These are phyloP conservation scores for human DNA, from an alignment of 2,113 vertebrate species.

Conservation along the genomic window GRCh38 chr18:2840501-2841000, in stretches of 20 bases:
- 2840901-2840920: slow-evolving; percentile 61
- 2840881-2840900: slow-evolving; percentile 51
- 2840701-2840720: not conserved
- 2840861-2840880: slow-evolving; percentile 73
- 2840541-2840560: slow-evolving; percentile 22
- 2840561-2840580: slow-evolving; percentile 2
- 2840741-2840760: slow-evolving; percentile 67
- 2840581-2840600: slow-evolving; percentile 18
- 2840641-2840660: not conserved
- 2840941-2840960: not conserved
- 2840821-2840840: slow-evolving; percentile 63
- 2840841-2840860: slow-evolving; percentile 3
- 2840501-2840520: not conserved
- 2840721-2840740: slow-evolving; percentile 61
- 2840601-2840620: slow-evolving; percentile 13
- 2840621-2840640: slow-evolving; percentile 23
- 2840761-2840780: slow-evolving; percentile 35
- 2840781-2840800: not conserved
- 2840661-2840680: not conserved
- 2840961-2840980: slow-evolving; percentile 38
- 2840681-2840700: slow-evolving; percentile 15
- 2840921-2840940: slow-evolving; percentile 29
- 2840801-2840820: not conserved
- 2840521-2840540: slow-evolving; percentile 17
- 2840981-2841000: slow-evolving; percentile 1